Base-by-base conservation (phyloP, 92 coral and sea anemone species). In the Epizoanthus rinbou region DNA sequence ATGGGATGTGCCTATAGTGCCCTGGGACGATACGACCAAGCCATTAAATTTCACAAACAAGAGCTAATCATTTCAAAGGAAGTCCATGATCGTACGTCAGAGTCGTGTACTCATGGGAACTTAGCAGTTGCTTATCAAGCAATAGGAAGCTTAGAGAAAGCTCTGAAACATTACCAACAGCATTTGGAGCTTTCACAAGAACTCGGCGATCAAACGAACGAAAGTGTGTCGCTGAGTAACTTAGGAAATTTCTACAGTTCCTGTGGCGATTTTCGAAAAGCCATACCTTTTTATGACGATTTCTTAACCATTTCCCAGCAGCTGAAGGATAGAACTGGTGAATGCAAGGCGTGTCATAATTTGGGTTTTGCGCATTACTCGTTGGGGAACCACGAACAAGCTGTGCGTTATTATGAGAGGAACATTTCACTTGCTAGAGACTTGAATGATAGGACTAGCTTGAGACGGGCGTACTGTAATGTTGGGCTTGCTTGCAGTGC, bases 1-100 rank as follows among this genome's bases (percentile, higher is more conserved):
- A 97, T 97, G 99, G 99, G 99, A 43, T 97, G 99, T 69, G 98
- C 99, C 5, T 97, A 97, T 83, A 94, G 98, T 74, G 99, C 98
- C 5, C 88, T 95, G 35, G 92, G 94, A 2, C 84, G 94, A 73
- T 97, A 92, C 76, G 99, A 97, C 57, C 99, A 97, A 69, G 99
- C 99, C 2, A 93, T 97, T 62, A 97, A 97, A 75, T 94, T 91
- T 71, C 99, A 97, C 85, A 92, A 97, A 64, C 98, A 94, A 76
- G 99, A 97, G 74, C 88, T 97, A 57, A 75, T 90, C 28, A 97
- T 97, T 60, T 97, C 99, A 69, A 91, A 95, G 63, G 99, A 97
- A 71, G 99, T 94, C 24, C 92, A 90, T 68, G 99, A 97, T 80
- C 92, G 92, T 45, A 85, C 90, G 0, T 97, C 99, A 23, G 99